These are phyloP conservation scores for Noturus placidus DNA, from an alignment of 2,113 vertebrate genomes.

Conservation along the genomic window DNA sequence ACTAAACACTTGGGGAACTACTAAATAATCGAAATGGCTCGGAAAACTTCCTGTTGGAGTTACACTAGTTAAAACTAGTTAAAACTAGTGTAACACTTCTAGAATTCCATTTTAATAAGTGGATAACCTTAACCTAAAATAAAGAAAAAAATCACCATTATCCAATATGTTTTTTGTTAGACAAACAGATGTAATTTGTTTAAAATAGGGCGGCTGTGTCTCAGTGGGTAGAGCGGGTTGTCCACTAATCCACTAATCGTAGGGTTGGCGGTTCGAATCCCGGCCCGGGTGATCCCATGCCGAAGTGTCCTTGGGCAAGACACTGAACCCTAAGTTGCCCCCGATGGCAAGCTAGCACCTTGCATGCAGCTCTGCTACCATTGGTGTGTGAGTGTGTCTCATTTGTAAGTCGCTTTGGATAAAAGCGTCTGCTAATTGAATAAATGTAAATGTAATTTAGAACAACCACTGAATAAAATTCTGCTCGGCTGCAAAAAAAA, in stretches of 20 bases:
- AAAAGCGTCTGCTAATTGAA: too few species aligned
- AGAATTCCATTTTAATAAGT: neutral
- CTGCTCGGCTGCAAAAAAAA: constrained; percentile 59
- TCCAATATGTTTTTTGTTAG: constrained; percentile 49
- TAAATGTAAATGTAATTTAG: constrained; percentile 61
- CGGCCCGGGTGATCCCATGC: too few species aligned
- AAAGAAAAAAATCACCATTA: constrained; percentile 35
- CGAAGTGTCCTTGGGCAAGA: too few species aligned
- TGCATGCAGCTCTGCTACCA: too few species aligned
- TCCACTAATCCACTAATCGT: too few species aligned
- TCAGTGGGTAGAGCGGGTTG: too few species aligned
- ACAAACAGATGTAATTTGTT: constrained; percentile 59
- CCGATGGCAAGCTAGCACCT: too few species aligned
- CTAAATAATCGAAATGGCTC: constrained; percentile 4
- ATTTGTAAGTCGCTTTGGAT: too few species aligned
- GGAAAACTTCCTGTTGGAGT: constrained; percentile 19
- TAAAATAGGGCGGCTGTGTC: too few species aligned
- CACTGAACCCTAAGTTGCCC: too few species aligned
- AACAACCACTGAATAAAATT: constrained; percentile 62
- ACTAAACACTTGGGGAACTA: neutral
- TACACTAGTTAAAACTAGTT: constrained; percentile 7
- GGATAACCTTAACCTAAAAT: neutral
- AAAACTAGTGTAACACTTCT: neutral
- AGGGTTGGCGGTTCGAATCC: too few species aligned
- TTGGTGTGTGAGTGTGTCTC: too few species aligned